Percentiles rank a stretch among this genome's conserved stretches.
Evolutionary conservation across 2,113 vertebrate genomes (phyloP).

Genomic region (Sander lucioperca): DNA sequence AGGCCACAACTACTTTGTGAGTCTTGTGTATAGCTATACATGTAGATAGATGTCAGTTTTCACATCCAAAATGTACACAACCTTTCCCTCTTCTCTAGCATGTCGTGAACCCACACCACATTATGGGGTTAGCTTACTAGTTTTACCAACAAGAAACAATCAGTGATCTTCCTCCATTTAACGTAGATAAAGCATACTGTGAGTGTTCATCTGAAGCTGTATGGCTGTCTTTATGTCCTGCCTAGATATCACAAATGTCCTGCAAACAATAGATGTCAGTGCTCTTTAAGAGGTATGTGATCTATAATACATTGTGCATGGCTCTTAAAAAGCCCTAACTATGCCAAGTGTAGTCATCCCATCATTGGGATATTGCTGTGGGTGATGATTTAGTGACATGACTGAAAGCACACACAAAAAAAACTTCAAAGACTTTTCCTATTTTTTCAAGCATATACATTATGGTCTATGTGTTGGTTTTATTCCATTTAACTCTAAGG

Average conservation of each 20-base stretch:
- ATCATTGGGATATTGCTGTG: slow-evolving; percentile 17
- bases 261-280: slow-evolving; percentile 38
- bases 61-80: slow-evolving; percentile 18
- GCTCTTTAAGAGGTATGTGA: slow-evolving; percentile 26
- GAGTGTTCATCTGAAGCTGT: slow-evolving; percentile 27
- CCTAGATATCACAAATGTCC: neutral
- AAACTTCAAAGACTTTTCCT: neutral
- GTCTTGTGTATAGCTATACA: slow-evolving; percentile 19
- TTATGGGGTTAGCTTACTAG: slow-evolving; percentile 34
- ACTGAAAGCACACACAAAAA: slow-evolving; percentile 36
- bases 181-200: slow-evolving; percentile 21
- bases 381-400: slow-evolving; percentile 24
- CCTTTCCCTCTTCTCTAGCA: slow-evolving; percentile 46
- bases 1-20: slow-evolving; percentile 32
- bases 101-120: slow-evolving; percentile 38
- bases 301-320: slow-evolving; percentile 55
- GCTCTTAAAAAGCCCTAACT: slow-evolving; percentile 18
- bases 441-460: slow-evolving; percentile 14
- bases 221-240: slow-evolving; percentile 19
- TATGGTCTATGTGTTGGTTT: slow-evolving; percentile 6
- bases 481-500: slow-evolving; percentile 6
- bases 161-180: slow-evolving; percentile 6
- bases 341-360: slow-evolving; percentile 24
- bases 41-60: slow-evolving; percentile 21
- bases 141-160: slow-evolving; percentile 41